These are phyloP conservation scores for Tapera naevia DNA, from an alignment of 2,797 vertebrate species.

Conservation along the genomic window DNA sequence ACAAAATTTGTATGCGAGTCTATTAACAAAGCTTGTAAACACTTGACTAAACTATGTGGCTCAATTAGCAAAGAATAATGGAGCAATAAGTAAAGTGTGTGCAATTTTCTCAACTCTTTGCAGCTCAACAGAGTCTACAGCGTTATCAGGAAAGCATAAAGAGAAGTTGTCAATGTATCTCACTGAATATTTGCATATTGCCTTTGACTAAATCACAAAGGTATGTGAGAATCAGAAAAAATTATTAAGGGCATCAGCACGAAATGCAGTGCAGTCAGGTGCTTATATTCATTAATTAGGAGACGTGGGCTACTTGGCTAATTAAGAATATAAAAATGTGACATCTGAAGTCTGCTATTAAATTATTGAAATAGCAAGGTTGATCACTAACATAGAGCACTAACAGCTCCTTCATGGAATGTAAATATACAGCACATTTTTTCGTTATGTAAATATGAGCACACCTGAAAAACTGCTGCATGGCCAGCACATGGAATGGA, in stretches of 20 bases:
- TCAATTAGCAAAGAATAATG: conserved; percentile 71
- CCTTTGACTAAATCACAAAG: conserved; percentile 2
- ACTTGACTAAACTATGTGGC: conserved; percentile 53
- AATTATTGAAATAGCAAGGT: conserved; percentile 32
- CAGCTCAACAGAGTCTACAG: neutral
- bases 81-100: conserved; percentile 57
- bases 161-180: conserved; percentile 3
- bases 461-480: neutral
- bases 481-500: neutral
- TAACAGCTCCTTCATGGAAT: conserved; percentile 22
- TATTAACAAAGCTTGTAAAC: conserved; percentile 64
- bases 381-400: neutral
- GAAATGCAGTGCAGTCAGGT: neutral
- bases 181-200: conserved; percentile 8
- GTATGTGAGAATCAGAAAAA: neutral
- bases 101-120: conserved; percentile 52
- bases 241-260: neutral
- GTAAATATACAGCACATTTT: neutral
- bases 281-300: conserved; percentile 27
- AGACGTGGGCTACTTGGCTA: conserved; percentile 7
- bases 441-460: neutral
- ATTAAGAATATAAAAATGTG: conserved; percentile 44
- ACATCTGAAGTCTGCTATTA: conserved; percentile 38
- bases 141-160: conserved; percentile 26
- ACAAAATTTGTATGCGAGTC: conserved; percentile 37